Conservation (phyloP, 2,797 vertebrate genomes). For the Prionace glauca region DNA sequence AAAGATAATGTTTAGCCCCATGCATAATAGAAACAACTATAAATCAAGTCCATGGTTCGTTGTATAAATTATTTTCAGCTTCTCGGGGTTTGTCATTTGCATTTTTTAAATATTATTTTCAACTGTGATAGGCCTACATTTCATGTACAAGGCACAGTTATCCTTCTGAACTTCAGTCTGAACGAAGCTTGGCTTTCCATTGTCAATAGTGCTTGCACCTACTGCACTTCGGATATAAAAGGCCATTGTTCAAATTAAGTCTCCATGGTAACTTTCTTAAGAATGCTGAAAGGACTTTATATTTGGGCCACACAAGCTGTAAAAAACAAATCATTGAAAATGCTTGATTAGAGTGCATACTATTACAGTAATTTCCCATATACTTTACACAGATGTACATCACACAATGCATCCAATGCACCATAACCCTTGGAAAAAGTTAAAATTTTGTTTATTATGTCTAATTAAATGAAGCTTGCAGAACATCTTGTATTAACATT, state of each 20-base stretch:
- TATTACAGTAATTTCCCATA: conserved; percentile 2
- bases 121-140: not conserved
- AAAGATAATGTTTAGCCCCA: not conserved
- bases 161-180: conserved; percentile 2
- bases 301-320: conserved; percentile 1
- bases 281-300: conserved; percentile 27
- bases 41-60: not conserved
- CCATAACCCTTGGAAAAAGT: not conserved
- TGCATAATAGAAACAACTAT: not conserved
- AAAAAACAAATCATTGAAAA: not conserved
- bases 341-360: not conserved
- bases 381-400: not conserved
- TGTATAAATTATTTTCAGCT: not conserved
- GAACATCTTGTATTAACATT: not conserved
- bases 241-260: conserved; percentile 28
- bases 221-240: conserved; percentile 30
- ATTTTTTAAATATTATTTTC: not conserved
- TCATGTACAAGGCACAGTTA: not conserved
- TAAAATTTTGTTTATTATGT: not conserved
- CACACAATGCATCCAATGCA: not conserved
- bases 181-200: not conserved
- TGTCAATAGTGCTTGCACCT: conserved; percentile 24
- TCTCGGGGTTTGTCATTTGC: not conserved
- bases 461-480: not conserved
- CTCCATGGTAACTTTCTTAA: conserved; percentile 31